phyloP scores from a whole-genome alignment of 2,113 vertebrate genomes.

The Bettongia penicillata region DNA sequence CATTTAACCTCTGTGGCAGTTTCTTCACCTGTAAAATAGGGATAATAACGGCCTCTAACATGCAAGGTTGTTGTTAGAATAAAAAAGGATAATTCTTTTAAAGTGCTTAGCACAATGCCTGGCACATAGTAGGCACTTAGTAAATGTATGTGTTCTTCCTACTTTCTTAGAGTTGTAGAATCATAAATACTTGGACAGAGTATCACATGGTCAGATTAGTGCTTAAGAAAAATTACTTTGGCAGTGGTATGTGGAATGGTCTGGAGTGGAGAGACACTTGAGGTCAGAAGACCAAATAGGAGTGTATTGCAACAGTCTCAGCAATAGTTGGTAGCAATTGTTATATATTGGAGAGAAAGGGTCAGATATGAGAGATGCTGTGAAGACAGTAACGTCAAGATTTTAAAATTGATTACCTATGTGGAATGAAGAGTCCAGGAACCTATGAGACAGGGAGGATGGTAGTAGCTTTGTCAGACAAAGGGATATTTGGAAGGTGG shows the following conservation, averaged over 20 bases:
- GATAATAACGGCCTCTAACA: neutral
- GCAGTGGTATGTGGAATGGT: neutral
- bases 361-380: neutral
- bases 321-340: neutral
- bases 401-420: neutral
- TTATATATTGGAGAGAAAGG: neutral
- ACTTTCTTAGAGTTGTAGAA: neutral
- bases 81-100: neutral
- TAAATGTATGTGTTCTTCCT: neutral
- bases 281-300: neutral
- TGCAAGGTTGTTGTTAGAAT: neutral
- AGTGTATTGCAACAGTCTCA: neutral
- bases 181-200: neutral
- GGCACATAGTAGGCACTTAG: neutral
- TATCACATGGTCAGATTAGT: neutral
- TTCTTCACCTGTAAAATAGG: neutral
- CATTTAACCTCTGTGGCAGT: neutral
- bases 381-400: neutral
- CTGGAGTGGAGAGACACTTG: neutral
- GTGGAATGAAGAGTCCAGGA: neutral
- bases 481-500: neutral
- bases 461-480: neutral
- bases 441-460: neutral
- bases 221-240: neutral
- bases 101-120: neutral